These are phyloP conservation scores for Hycleus cichorii DNA, from an alignment of 1,140 invertebrate species.

Conservation along the genomic window DNA sequence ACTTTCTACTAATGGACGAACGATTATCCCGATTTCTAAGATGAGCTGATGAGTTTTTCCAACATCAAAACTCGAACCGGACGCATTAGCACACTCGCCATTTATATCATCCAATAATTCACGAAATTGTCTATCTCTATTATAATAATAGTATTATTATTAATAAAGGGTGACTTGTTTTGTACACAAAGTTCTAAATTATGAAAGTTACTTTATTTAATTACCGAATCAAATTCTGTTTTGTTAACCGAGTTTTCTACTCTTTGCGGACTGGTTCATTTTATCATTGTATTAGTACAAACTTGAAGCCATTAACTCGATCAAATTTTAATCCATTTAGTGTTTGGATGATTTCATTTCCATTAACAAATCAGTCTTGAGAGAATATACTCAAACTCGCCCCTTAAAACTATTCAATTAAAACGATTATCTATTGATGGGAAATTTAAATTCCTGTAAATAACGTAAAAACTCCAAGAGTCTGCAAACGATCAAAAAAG, in stretches of 20 bases:
- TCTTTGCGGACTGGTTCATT: constrained; percentile 18
- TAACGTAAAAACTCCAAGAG: too few relatives aligned
- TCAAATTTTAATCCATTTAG: constrained; percentile 33
- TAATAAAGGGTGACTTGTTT: neutral
- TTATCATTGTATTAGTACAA: constrained; percentile 27
- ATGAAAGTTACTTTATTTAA: constrained; percentile 9
- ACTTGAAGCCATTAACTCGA: constrained; percentile 29
- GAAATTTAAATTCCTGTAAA: too few relatives aligned
- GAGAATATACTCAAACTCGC: too few relatives aligned
- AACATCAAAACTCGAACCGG: constrained; percentile 17
- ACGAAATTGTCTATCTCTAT: constrained; percentile 2
- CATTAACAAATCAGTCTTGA: constrained; percentile 30
- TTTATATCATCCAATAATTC: too few relatives aligned
- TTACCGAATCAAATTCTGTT: constrained; percentile 13
- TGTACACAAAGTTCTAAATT: constrained; percentile 8
- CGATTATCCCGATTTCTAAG: constrained; percentile 34
- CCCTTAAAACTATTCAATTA: too few relatives aligned
- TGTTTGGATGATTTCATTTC: constrained; percentile 32
- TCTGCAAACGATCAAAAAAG: too few relatives aligned
- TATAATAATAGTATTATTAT: constrained; percentile 5
- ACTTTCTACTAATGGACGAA: constrained; percentile 33
- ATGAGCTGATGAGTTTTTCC: constrained; percentile 31
- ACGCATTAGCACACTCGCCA: constrained; percentile 12
- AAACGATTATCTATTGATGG: too few relatives aligned
- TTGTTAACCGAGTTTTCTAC: constrained; percentile 10